Evolutionary conservation across 2,797 vertebrate species (phyloP).

Genomic region (Telmatherina bonti): DNA sequence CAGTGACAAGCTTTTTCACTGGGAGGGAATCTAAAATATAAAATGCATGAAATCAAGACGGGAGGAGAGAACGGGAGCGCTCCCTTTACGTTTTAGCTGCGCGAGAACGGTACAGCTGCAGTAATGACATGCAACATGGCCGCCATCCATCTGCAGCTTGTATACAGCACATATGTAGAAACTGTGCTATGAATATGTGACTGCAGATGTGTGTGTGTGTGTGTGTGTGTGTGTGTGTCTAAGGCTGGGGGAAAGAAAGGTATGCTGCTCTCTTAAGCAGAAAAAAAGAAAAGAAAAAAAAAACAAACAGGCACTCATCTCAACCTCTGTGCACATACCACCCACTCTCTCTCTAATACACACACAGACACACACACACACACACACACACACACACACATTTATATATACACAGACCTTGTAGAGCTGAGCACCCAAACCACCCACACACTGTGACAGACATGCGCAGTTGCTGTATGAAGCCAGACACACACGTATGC

Average conservation of each 20-base stretch:
- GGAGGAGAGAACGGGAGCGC: background rate
- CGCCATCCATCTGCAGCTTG: constrained; percentile 20
- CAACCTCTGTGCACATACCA: constrained; percentile 70
- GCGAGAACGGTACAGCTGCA: background rate
- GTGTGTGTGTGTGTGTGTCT: too few relatives aligned
- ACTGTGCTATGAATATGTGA: constrained; percentile 34
- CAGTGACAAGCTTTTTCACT: constrained; percentile 6
- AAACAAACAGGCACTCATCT: constrained; percentile 81
- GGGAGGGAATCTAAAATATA: constrained; percentile 2
- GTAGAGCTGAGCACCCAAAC: constrained; percentile 73
- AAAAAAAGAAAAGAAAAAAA: constrained; percentile 43
- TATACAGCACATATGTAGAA: constrained; percentile 10
- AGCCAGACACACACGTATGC: constrained; percentile 76
- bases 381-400: too few relatives aligned
- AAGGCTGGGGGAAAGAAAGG: constrained; percentile 29
- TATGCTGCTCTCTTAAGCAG: constrained; percentile 63
- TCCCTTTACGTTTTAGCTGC: background rate
- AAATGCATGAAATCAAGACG: background rate
- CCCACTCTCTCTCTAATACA: constrained; percentile 43
- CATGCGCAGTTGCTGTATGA: constrained; percentile 68
- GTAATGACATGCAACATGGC: constrained; percentile 13
- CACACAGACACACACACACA: constrained; percentile 23
- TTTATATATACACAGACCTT: constrained; percentile 50
- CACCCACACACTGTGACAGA: constrained; percentile 76
- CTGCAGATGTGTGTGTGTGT: constrained; percentile 51